Conservation (phyloP, 2,888 invertebrate species). For the Cremastinae sp. region DNA sequence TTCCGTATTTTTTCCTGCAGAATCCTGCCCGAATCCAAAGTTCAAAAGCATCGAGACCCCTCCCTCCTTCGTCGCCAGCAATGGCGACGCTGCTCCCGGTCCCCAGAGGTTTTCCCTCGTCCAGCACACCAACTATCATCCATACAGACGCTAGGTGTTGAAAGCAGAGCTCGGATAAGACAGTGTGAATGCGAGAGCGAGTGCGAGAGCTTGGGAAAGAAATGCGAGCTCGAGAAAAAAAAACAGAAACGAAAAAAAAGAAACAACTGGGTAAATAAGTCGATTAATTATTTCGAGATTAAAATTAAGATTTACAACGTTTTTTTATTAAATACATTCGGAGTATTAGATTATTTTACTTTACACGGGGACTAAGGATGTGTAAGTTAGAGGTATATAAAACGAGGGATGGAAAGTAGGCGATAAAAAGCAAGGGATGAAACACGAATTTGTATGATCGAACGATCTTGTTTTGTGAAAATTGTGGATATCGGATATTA, state of each 20-base stretch:
- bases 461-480: conserved; percentile 27
- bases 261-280: conserved; percentile 1
- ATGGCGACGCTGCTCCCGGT: conserved; percentile 79
- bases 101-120: conserved; percentile 81
- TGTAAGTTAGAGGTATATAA: conserved; percentile 18
- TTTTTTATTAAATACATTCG: no score
- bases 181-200: conserved; percentile 41
- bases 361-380: conserved; percentile 38
- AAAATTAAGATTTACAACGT: conserved; percentile 32
- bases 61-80: conserved; percentile 70
- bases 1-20: conserved; percentile 69
- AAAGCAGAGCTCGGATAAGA: conserved; percentile 58
- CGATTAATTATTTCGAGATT: conserved; percentile 36
- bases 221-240: conserved; percentile 33
- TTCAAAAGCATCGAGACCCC: conserved; percentile 75
- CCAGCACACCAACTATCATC: conserved; percentile 81
- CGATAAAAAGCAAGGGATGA: conserved; percentile 15
- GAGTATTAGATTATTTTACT: conserved; percentile 39
- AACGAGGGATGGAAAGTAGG: conserved; percentile 12
- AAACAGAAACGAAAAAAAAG: conserved; percentile 13
- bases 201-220: conserved; percentile 38
- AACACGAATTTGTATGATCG: conserved; percentile 20
- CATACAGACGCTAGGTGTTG: conserved; percentile 80
- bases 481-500: conserved; percentile 37
- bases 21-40: conserved; percentile 72